phyloP scores from a whole-genome alignment of 1,140 invertebrate genomes.

The Drosophila prosaltans region DNA sequence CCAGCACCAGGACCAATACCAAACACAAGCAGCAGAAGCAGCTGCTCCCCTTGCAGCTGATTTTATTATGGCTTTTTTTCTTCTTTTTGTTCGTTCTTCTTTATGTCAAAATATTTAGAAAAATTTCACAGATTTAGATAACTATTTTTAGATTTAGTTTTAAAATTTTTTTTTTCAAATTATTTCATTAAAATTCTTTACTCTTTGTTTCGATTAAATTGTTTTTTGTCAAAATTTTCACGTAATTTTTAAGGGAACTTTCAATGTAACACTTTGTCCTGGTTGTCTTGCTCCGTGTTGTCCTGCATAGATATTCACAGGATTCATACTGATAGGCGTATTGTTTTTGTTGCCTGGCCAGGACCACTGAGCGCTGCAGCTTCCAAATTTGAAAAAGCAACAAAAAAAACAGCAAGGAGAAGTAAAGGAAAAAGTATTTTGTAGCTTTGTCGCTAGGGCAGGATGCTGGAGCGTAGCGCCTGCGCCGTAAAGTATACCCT shows the following conservation, averaged over 20 bases:
- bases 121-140: background rate
- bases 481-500: slow-evolving; percentile 58
- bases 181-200: background rate
- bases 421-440: slow-evolving; percentile 28
- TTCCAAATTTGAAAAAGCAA: background rate
- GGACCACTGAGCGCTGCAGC: slow-evolving; percentile 48
- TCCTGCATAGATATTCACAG: slow-evolving; percentile 81
- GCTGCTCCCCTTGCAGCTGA: slow-evolving; percentile 12
- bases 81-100: background rate
- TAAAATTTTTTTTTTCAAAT: background rate
- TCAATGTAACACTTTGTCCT: slow-evolving; percentile 21
- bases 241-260: slow-evolving; percentile 19
- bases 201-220: background rate
- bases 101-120: background rate
- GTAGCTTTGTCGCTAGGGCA: slow-evolving; percentile 66
- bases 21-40: slow-evolving; percentile 26
- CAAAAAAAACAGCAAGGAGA: background rate
- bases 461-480: slow-evolving; percentile 69
- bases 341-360: slow-evolving; percentile 76
- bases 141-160: background rate
- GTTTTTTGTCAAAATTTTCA: slow-evolving; percentile 14
- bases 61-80: slow-evolving; percentile 15
- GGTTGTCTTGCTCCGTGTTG: slow-evolving; percentile 60
- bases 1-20: slow-evolving; percentile 26
- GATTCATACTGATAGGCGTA: slow-evolving; percentile 72